phyloP scores from a whole-genome alignment of 2,113 vertebrate species.

The Elgaria multicarinata region DNA sequence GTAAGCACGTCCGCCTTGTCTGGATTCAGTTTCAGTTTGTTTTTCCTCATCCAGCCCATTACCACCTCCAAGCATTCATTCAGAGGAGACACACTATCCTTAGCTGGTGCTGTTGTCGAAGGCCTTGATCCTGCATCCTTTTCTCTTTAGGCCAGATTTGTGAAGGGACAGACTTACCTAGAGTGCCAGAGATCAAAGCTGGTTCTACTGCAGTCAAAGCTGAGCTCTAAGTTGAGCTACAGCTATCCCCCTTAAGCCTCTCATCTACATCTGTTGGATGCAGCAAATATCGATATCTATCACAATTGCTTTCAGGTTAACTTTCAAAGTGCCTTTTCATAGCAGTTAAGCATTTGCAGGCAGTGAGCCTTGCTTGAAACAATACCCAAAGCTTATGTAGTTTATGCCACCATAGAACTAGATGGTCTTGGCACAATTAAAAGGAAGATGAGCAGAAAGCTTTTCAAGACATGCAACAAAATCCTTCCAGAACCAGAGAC shows the following conservation, averaged over 20 bases:
- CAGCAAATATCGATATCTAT: neutral
- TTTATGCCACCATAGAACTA: neutral
- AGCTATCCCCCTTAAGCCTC: too few species aligned
- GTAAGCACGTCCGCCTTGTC: too few species aligned
- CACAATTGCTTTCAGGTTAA: slow-evolving; percentile 19
- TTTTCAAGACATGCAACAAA: neutral
- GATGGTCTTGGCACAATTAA: neutral
- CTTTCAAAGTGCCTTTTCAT: neutral
- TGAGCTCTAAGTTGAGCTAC: too few species aligned
- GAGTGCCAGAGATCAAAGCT: too few species aligned
- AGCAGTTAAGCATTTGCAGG: neutral
- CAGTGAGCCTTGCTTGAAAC: neutral
- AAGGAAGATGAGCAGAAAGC: slow-evolving; percentile 29
- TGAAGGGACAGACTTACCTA: neutral
- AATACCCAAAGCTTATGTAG: slow-evolving; percentile 9
- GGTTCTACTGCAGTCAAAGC: too few species aligned
- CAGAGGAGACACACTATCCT: too few species aligned
- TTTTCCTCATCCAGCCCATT: too few species aligned
- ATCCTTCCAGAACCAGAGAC: neutral
- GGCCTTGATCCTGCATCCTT: neutral
- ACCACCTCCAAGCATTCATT: too few species aligned
- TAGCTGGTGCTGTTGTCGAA: too few species aligned
- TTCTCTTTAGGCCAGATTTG: neutral
- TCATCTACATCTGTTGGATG: neutral
- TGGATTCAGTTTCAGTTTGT: too few species aligned